Percentiles rank a stretch among this genome's conserved stretches.
Evolutionary conservation across 2,797 vertebrate genomes (phyloP).

Genomic region (Sebastes reedi): DNA sequence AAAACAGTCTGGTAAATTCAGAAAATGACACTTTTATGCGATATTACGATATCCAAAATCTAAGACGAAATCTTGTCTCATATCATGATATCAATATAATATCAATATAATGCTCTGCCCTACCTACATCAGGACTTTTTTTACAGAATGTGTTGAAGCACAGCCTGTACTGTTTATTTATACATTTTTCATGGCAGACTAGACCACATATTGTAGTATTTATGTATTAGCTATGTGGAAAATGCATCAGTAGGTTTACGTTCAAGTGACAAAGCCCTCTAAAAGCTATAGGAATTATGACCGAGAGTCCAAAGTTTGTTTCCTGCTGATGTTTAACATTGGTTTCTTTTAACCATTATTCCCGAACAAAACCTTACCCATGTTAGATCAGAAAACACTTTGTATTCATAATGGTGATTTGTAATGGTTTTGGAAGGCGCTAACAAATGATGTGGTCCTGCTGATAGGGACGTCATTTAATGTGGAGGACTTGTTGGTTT

Average conservation of each 20-base stretch:
- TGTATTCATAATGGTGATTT: too few species aligned
- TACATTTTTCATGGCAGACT: background rate
- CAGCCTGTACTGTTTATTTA: background rate
- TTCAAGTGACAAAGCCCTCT: background rate
- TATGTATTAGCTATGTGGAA: background rate
- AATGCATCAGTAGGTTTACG: background rate
- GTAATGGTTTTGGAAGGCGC: too few species aligned
- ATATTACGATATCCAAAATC: too few species aligned
- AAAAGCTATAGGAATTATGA: accelerated
- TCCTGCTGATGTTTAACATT: background rate
- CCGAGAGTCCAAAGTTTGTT: too few species aligned
- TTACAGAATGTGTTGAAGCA: background rate
- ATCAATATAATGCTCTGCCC: accelerated
- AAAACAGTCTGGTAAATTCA: too few species aligned
- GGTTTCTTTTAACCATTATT: background rate
- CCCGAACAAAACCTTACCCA: too few species aligned
- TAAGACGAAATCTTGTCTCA: too few species aligned
- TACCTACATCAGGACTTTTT: background rate
- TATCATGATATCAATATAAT: too few species aligned
- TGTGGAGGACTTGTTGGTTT: background rate
- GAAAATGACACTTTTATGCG: too few species aligned
- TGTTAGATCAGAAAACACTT: too few species aligned
- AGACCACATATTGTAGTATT: background rate
- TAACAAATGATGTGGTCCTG: accelerated
- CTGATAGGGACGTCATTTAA: background rate